Percentiles rank a stretch among this genome's conserved stretches.
phyloP scores from a whole-genome alignment of 2,888 invertebrate genomes.

The Dicyrtomina minuta region DNA sequence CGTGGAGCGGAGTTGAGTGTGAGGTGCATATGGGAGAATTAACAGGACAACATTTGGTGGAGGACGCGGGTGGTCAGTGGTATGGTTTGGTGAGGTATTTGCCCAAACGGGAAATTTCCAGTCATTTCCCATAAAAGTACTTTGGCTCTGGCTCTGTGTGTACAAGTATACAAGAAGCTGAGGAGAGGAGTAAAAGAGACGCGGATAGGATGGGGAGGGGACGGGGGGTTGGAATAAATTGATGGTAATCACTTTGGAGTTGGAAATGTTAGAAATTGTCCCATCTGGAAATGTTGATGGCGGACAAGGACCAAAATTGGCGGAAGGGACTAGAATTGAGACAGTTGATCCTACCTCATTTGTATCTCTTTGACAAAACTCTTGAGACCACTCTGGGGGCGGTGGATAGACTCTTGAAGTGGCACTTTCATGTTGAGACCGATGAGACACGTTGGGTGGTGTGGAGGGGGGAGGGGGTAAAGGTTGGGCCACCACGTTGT shows the following conservation, averaged over 20 bases:
- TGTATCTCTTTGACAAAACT: slow-evolving; percentile 29
- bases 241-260: neutral
- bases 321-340: neutral
- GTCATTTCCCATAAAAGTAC: neutral
- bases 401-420: slow-evolving; percentile 47
- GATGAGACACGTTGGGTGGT: slow-evolving; percentile 40
- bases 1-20: no score
- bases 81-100: no score
- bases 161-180: neutral
- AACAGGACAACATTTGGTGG: no score
- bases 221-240: neutral
- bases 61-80: no score
- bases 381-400: slow-evolving; percentile 42
- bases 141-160: neutral
- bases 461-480: slow-evolving; percentile 38
- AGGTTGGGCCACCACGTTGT: slow-evolving; percentile 43
- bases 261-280: slow-evolving; percentile 7
- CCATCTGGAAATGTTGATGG: slow-evolving; percentile 21
- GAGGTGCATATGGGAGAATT: no score
- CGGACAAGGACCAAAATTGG: neutral
- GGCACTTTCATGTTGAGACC: slow-evolving; percentile 40
- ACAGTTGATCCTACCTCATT: slow-evolving; percentile 30
- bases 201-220: neutral
- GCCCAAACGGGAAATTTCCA: no score
- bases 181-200: slow-evolving; percentile 15